Evolutionary conservation across 2,113 vertebrate species (phyloP), one percentile per base, ranked within the genome.

Genomic region (Ivindomyrus marchei): DNA sequence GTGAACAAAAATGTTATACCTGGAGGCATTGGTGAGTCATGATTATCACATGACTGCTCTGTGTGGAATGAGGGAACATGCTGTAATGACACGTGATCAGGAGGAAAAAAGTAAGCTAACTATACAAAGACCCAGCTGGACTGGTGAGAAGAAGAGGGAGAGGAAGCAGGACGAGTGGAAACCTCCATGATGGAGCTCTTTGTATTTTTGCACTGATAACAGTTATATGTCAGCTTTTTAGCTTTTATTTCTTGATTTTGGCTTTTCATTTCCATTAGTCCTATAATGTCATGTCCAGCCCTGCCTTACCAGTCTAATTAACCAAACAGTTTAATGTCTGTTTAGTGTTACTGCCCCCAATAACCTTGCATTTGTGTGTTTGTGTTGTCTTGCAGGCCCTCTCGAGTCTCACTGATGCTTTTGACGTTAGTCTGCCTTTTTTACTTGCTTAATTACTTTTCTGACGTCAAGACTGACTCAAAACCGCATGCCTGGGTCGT

Each of bases 341-440:
- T 39, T 39, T 77, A 31, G 3, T 3, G 3, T 70, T 27, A 19
- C 36, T 80, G 74, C 15, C 74, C 24, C 10, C 9, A 31, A 13
- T 70, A 70, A 70, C n/a, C 10, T 70, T 31, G 27, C 27, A 13
- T 7, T 80, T 80, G 15, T 80, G 36, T 42, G 36, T 42, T 42
- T 80, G 70, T 77, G 74, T 80, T 80, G 15, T 80, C 13, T 80
- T 80, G 15, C 74, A 80, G 74, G 36, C 74, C 39, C 45, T 46
- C 36, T 8, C 83, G 93, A 66, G 53, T 93, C 0, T 39, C 62
- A 2, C 74, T 53, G 15, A 66, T 92, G 49, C 21, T 91, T 24
- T 27, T 95, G n/a, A 49, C 39, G 2, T 49, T 95, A 15, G 77
- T 94, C 36, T n/a, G 5, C 7, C 88, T 94, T 19, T 11, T 31